Evolutionary conservation across 2,888 invertebrate genomes (phyloP).

Genomic region (Gonocerus acuteangulatus): DNA sequence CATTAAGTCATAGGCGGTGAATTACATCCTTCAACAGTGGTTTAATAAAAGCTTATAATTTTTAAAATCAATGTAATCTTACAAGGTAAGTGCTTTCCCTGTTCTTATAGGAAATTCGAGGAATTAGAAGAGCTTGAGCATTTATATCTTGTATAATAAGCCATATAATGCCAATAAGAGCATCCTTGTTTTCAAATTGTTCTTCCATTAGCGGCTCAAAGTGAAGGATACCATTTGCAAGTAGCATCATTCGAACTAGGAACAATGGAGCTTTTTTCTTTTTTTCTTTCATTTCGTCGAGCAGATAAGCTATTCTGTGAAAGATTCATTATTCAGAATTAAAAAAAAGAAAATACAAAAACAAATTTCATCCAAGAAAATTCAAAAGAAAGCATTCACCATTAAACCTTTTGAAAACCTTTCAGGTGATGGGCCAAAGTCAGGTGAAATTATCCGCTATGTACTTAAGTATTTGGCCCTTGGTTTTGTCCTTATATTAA

Average conservation of each 20-base stretch:
- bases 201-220: constrained; percentile 68
- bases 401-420: no score
- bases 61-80: no score
- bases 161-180: constrained; percentile 60
- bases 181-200: constrained; percentile 47
- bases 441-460: no score
- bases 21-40: no score
- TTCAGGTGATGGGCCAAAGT: no score
- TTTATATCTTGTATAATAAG: constrained; percentile 69
- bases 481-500: no score
- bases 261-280: constrained; percentile 61
- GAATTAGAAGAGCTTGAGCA: constrained; percentile 63
- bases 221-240: constrained; percentile 63
- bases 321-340: background rate
- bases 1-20: no score
- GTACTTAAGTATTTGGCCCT: no score
- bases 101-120: constrained; percentile 52
- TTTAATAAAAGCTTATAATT: no score
- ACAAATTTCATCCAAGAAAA: no score
- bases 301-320: constrained; percentile 52
- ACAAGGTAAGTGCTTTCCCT: constrained; percentile 36
- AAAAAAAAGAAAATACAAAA: no score
- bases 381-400: no score
- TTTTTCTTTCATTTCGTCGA: constrained; percentile 53
- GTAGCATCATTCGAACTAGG: constrained; percentile 60